Evolutionary conservation across 2,888 invertebrate genomes (phyloP), one percentile per base, ranked within the genome.

Genomic region (Nematopogon swammerdamellus): DNA sequence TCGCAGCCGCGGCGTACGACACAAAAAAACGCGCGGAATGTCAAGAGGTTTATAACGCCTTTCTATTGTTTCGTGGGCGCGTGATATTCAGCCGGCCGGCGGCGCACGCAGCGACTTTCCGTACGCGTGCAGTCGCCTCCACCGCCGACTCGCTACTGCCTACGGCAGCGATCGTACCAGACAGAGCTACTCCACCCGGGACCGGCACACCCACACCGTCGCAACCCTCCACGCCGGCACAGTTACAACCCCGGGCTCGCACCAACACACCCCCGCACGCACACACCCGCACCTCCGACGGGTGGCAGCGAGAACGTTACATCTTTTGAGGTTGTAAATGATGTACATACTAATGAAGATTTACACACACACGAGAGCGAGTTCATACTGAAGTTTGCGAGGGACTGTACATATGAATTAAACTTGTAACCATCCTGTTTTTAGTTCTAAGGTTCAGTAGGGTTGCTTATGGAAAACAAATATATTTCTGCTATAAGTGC

Each of bases 311-410:
- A 66, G 77, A 76, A 64, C 68, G 72, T 70, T 69, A 63, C 66
- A 71, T 70, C 36, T 75, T 73, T 75, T 69, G 68, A 68, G 66
- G 63, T 68, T 70, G 75, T 73, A 77, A 73, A 71, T 68, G 68
- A 68, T 68, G 68, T 67, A 69, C 70, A 73, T 71, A 72, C 63
- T 62, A 63, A 67, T 68, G 65, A 62, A 65, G 67, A 67, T 69
- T 67, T 63, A 70, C 72, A 58, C 72, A 67, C 70, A 77, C 76
- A 64, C 54, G 45, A 54, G 54, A 51, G 51, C 29, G 18, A 36
- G 42, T 45, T 58, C 57, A 65, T 64, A 63, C 65, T 63, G 64
- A 62, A 62, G 58, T 63, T 60, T 61, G 63, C 62, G 61, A 59
- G 58, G 65, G 65, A 61, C 62, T 61, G 64, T 68, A 70, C 65